Evolutionary conservation across 2,797 vertebrate species (phyloP), one percentile per base, ranked within the genome.

Genomic region (Sebastes wilsoni): DNA sequence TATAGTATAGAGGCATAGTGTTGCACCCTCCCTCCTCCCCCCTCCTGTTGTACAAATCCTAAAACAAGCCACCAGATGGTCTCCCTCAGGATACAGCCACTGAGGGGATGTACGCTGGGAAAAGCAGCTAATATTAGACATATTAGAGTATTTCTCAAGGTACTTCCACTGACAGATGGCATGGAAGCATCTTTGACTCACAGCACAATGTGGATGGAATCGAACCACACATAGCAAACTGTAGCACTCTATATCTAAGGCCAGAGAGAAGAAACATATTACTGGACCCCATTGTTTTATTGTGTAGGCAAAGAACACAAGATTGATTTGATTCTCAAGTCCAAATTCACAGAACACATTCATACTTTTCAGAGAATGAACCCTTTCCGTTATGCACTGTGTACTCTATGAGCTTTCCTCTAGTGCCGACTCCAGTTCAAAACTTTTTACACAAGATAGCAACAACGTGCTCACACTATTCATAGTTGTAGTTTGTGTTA

Each of bases 61-160:
- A 36, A 75, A 79, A 82, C 83, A 72, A 84, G 74, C 68, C 72
- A 84, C 80, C 95, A 95, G 94, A 95, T 95, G 95, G 94, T 87
- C 77, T 84, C 88, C 91, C 89, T 86, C 87, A 89, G 93, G 93
- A 93, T 80, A 28, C 66, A 58, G 73, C 84, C 80, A 92, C 89
- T 66, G 68, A 92, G 80, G 94, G 89, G 82, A 91, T 91, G 88
- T 87, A 87, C 71, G 68, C 76, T 90, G 87, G 68, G 87, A 79
- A 85, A 88, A 80, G 72, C 42, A 62, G 81, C 90, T 95, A 94
- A 93, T 93, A 94, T 94, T 95, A 94, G 89, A 89, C 82, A 67
- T 89, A 91, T 90, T 81, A 78, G 65, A 90, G 75, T 82, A 64
- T 92, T 92, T 90, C 90, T 88, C 79, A 87, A 89, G 88, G 87